Conservation (phyloP, 2,888 invertebrate species). For the Macroteleia sp. region DNA sequence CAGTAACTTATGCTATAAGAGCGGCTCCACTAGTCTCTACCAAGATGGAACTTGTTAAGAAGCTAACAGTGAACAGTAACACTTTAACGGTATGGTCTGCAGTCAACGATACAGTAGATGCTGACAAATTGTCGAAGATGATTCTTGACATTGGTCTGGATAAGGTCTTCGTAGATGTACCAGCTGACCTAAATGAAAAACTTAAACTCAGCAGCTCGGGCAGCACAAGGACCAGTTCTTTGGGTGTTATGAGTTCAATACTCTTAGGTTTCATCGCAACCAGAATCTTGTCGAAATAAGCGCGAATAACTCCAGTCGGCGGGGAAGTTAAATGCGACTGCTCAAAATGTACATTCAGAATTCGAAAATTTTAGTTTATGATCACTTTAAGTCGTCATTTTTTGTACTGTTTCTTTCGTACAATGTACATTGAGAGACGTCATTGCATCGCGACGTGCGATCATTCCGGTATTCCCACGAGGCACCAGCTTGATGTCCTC, state of each 20-base stretch:
- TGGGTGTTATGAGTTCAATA: conserved; percentile 49
- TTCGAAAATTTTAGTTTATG: conserved; percentile 22
- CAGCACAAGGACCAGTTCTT: conserved; percentile 19
- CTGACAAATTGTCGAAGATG: conserved; percentile 87
- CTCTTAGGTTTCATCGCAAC: conserved; percentile 47
- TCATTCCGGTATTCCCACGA: conserved; percentile 21
- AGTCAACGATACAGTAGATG: conserved; percentile 88
- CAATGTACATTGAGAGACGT: conserved; percentile 51
- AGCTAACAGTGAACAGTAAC: conserved; percentile 85
- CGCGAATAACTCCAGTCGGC: too few species aligned
- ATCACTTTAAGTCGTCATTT: conserved; percentile 9
- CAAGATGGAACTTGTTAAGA: conserved; percentile 86
- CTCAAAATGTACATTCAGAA: conserved; percentile 54
- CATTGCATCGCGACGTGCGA: conserved; percentile 16
- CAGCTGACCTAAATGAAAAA: conserved; percentile 83
- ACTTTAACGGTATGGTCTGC: conserved; percentile 92
- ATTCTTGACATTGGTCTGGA: conserved; percentile 88
- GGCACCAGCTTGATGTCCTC: conserved; percentile 9
- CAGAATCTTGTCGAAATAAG: conserved; percentile 65
- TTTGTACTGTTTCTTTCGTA: conserved; percentile 14
- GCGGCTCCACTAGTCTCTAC: conserved; percentile 89
- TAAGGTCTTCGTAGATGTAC: conserved; percentile 91
- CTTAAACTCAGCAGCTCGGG: conserved; percentile 25
- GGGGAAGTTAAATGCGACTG: conserved; percentile 36
- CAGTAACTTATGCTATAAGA: conserved; percentile 90